Evolutionary conservation across 2,797 vertebrate species (phyloP), one percentile per base, ranked within the genome.

Genomic region (Pangasius macronema): DNA sequence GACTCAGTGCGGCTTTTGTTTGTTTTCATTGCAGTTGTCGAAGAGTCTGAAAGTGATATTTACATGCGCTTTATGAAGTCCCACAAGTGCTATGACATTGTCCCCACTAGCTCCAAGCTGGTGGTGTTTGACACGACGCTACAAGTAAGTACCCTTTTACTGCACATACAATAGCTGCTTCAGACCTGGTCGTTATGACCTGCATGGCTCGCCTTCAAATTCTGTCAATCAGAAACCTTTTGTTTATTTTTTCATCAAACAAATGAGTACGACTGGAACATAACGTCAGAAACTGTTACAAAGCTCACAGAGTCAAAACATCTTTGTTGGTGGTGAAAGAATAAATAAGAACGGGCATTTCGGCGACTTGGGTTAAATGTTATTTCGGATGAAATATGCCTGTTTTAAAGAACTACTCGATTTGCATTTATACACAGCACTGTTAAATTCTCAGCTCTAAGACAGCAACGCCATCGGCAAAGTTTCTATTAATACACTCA

Each of bases 61-160:
- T 99, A 99, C 95, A 97, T 97, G 96, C 95, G 97, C 89, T 99
- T 99, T 95, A 99, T 99, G 98, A 98, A 95, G 95, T 97, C 97
- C 89, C 98, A 99, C 94, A 98, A 97, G 95, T 99, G 98, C 93
- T 99, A 99, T 0, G 98, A 99, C 96, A 98, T 99, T 92, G 96
- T 99, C 90, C 98, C 98, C 1, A 98, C 97, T 87, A 98, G 97
- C 93, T 99, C 98, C 88, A 99, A 99, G 92, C 97, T 99, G 84
- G 98, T 99, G 89, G 98, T 99, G 93, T 99, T 99, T 79, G 98
- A 99, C 92, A 99, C 97, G 86, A 97, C 96, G 0, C 94, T 97
- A 91, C 97, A 97, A 93, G 97, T 97, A 91, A 96, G 96, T 94
- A 72, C 53, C 67, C 18, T 27, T 46, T 51, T 33, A 63, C 63